A percentile compares a stretch with the other conserved stretches of the same genome.
phyloP scores from a whole-genome alignment of 2,797 vertebrate genomes.

The Enteromius thamalakanensis region DNA sequence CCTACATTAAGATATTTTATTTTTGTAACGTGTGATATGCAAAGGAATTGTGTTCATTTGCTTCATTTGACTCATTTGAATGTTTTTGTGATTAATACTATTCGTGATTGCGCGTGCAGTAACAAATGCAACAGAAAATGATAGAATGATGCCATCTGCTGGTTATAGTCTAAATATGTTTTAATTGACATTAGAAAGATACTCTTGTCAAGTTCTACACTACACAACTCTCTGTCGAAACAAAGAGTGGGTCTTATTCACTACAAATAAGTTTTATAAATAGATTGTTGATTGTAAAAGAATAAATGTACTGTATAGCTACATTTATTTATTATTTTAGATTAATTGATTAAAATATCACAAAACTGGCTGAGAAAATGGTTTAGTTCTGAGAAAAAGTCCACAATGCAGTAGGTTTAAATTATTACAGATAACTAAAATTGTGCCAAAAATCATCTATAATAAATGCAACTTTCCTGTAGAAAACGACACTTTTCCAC shows the following conservation, averaged over 20 bases:
- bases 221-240: too few species aligned
- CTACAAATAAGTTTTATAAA: background rate
- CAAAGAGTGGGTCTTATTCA: background rate
- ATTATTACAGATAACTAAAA: too few species aligned
- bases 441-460: too few species aligned
- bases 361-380: too few species aligned
- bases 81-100: background rate
- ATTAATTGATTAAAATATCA: background rate
- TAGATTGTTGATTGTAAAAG: background rate
- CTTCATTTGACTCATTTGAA: background rate
- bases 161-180: background rate
- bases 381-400: too few species aligned
- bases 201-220: too few species aligned
- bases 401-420: too few species aligned
- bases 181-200: background rate
- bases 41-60: background rate
- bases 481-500: too few species aligned
- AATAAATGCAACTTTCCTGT: background rate
- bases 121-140: background rate
- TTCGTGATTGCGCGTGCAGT: background rate
- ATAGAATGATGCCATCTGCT: conserved; percentile 8
- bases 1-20: background rate
- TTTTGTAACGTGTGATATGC: background rate
- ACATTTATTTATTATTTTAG: background rate
- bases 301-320: background rate